Percentiles rank a stretch among this genome's conserved stretches.
Conservation (phyloP, 2,888 invertebrate species). For the Petrolisthes manimaculis region DNA sequence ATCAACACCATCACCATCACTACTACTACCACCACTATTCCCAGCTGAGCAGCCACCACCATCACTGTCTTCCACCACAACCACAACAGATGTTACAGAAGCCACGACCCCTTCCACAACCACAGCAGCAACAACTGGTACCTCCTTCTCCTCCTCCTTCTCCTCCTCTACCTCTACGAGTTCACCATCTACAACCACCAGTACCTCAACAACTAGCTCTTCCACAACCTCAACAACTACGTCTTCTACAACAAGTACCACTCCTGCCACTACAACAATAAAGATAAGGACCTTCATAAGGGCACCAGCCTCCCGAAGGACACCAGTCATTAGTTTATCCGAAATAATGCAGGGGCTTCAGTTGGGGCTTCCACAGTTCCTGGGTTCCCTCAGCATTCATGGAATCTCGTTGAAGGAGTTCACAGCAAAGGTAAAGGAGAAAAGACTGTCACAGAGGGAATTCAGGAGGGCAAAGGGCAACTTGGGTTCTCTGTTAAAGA, state of each 20-base stretch:
- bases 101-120: neutral
- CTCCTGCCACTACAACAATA: neutral
- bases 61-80: neutral
- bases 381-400: slow-evolving; percentile 52
- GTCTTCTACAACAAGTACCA: slow-evolving; percentile 20
- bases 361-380: slow-evolving; percentile 62
- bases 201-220: slow-evolving; percentile 11
- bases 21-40: neutral
- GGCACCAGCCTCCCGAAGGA: neutral
- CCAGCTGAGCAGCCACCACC: neutral
- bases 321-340: slow-evolving; percentile 57
- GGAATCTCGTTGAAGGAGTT: slow-evolving; percentile 59
- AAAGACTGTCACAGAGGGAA: slow-evolving; percentile 50
- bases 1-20: neutral
- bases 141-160: neutral
- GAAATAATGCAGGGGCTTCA: slow-evolving; percentile 63
- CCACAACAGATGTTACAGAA: neutral
- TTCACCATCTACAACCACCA: slow-evolving; percentile 9
- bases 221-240: neutral
- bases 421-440: slow-evolving; percentile 44
- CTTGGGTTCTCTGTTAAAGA: slow-evolving; percentile 41
- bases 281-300: neutral
- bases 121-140: slow-evolving; percentile 4
- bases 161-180: slow-evolving; percentile 4
- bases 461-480: slow-evolving; percentile 55